These are phyloP conservation scores for Linnaemya vulpina DNA, from an alignment of 2,888 invertebrate genomes.

Conservation along the genomic window DNA sequence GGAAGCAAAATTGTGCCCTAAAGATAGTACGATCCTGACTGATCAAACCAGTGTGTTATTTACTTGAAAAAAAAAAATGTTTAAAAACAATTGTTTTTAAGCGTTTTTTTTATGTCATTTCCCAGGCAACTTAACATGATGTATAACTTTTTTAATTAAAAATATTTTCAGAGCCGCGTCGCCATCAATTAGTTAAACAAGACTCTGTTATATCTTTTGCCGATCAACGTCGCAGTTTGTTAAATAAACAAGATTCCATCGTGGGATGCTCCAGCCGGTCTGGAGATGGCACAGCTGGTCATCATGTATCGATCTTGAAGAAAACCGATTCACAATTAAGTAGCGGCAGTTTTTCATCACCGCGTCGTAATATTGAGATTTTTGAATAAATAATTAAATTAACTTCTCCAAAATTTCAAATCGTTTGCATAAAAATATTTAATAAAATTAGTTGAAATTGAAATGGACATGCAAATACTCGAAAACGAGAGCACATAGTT, in stretches of 20 bases:
- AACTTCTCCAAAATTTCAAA: conserved; percentile 14
- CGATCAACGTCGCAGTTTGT: conserved; percentile 82
- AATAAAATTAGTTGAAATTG: background rate
- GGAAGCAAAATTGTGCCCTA: no score
- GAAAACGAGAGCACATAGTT: conserved; percentile 65
- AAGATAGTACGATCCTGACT: no score
- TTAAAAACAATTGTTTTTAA: no score
- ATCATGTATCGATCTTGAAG: conserved; percentile 83
- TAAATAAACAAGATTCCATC: conserved; percentile 82
- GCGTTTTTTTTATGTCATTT: background rate
- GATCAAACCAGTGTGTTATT: no score
- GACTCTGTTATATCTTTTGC: conserved; percentile 83
- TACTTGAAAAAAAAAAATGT: no score
- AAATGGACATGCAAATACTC: conserved; percentile 21
- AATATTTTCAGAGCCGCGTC: conserved; percentile 77
- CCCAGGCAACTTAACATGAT: background rate
- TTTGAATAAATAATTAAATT: conserved; percentile 77
- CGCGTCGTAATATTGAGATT: conserved; percentile 82
- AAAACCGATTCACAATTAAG: conserved; percentile 82
- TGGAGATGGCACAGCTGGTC: conserved; percentile 80
- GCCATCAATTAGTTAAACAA: conserved; percentile 83
- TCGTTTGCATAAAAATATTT: conserved; percentile 8
- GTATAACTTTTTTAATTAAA: background rate
- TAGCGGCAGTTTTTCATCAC: conserved; percentile 78
- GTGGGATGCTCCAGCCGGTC: conserved; percentile 81